phyloP scores from a whole-genome alignment of 1,140 invertebrate genomes.

The Eueides isabella region DNA sequence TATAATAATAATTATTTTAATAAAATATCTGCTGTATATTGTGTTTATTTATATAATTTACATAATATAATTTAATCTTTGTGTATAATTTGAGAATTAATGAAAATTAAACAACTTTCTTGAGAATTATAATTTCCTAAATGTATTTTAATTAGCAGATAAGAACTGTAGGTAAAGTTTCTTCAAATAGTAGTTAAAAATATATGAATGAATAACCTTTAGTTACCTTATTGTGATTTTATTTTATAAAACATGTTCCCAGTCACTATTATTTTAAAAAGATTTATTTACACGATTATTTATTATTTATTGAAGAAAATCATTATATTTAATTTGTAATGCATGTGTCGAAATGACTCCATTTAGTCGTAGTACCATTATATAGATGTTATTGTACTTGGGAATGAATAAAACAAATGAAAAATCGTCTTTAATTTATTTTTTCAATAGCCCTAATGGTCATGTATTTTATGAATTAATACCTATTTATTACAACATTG shows the following conservation, averaged over 20 bases:
- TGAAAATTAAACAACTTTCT: not conserved
- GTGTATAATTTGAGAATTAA: not conserved
- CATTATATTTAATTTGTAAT: slow-evolving; percentile 36
- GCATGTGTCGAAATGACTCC: slow-evolving; percentile 72
- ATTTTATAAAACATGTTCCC: slow-evolving; percentile 38
- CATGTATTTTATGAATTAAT: not conserved
- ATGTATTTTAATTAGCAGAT: slow-evolving; percentile 24
- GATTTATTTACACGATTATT: slow-evolving; percentile 42
- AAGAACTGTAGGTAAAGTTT: slow-evolving; percentile 11
- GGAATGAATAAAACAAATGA: slow-evolving; percentile 75
- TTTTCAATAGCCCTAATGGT: not conserved
- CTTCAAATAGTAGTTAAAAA: slow-evolving; percentile 1
- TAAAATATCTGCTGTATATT: slow-evolving; percentile 34
- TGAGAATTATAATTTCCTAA: slow-evolving; percentile 24
- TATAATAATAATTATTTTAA: slow-evolving; percentile 30
- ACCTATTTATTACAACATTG: not conserved
- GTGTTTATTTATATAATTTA: slow-evolving; percentile 33
- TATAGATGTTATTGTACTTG: slow-evolving; percentile 82
- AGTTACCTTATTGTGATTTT: slow-evolving; percentile 59
- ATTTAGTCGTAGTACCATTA: slow-evolving; percentile 77
- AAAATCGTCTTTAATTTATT: slow-evolving; percentile 38
- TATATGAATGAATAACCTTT: slow-evolving; percentile 16
- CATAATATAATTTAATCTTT: not conserved
- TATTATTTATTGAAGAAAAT: slow-evolving; percentile 36
- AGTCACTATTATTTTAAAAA: slow-evolving; percentile 48